Evolutionary conservation across 1,140 invertebrate species (phyloP).

Genomic region (Drosophila yakuba): DNA sequence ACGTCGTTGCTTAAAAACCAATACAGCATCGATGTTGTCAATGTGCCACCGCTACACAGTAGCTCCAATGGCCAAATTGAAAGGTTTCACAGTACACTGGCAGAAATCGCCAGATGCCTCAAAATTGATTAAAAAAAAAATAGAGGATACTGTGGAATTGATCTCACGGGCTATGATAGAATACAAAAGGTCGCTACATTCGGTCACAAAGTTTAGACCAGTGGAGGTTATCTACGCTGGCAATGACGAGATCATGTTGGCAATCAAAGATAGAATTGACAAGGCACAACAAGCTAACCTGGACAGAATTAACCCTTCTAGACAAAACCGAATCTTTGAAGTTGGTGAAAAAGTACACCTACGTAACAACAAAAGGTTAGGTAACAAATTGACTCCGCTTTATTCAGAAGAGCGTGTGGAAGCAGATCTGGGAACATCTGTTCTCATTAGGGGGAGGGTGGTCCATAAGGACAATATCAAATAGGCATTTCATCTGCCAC

Average conservation of each 20-base stretch:
- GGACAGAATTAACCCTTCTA: too few relatives aligned
- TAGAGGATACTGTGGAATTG: constrained; percentile 3
- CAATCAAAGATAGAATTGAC: neutral
- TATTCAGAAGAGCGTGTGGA: too few relatives aligned
- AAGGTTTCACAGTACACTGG: constrained; percentile 40
- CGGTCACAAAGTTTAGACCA: neutral
- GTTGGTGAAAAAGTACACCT: too few relatives aligned
- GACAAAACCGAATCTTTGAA: too few relatives aligned
- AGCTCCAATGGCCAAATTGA: constrained; percentile 39
- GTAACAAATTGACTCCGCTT: too few relatives aligned
- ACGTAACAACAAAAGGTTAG: too few relatives aligned
- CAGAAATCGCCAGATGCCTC: constrained; percentile 8
- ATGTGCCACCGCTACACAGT: constrained; percentile 28
- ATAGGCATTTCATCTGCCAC: too few relatives aligned
- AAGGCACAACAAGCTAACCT: too few relatives aligned
- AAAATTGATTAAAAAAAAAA: constrained; percentile 17
- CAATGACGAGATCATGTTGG: neutral
- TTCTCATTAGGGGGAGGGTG: too few relatives aligned
- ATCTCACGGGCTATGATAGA: neutral
- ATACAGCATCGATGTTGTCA: constrained; percentile 10
- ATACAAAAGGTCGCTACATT: constrained; percentile 5
- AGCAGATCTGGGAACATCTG: too few relatives aligned
- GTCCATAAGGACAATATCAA: too few relatives aligned
- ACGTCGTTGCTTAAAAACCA: neutral
- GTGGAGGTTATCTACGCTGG: neutral